Evolutionary conservation across 2,113 vertebrate genomes (phyloP).

Genomic region (Lipotes vexillifer): DNA sequence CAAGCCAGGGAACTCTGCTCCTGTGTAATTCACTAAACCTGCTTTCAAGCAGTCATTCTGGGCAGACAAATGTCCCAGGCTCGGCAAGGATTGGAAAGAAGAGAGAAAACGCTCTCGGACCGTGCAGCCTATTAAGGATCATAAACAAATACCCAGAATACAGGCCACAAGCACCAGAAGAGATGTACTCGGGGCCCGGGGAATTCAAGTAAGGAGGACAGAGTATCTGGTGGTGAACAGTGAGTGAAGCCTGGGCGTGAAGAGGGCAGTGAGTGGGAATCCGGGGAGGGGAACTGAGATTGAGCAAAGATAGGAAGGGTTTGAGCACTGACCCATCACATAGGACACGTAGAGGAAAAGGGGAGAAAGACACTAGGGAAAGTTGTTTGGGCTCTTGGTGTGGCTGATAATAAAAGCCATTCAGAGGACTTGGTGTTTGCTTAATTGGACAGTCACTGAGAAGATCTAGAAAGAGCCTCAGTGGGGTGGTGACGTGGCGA

Average conservation of each 20-base stretch:
- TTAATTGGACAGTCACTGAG: background rate
- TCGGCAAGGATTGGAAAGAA: background rate
- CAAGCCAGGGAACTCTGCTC: background rate
- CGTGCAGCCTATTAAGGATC: background rate
- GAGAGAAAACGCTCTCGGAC: background rate
- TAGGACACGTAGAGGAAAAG: background rate
- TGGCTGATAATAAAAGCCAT: background rate
- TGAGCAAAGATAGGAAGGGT: background rate
- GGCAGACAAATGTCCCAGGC: background rate
- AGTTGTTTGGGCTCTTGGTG: too few relatives aligned
- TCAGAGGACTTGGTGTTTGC: background rate
- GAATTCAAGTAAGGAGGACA: background rate
- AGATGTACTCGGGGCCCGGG: background rate
- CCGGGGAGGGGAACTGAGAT: background rate
- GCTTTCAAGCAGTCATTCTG: background rate
- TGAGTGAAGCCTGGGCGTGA: accelerated
- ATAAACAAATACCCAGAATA: accelerated
- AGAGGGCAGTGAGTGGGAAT: background rate
- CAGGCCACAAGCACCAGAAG: accelerated
- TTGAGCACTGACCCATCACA: too few relatives aligned
- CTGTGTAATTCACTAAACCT: background rate
- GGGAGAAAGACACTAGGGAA: too few relatives aligned
- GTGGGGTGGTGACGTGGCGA: accelerated
- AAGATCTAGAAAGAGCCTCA: background rate
- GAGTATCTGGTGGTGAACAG: accelerated